A percentile compares a stretch with the other conserved stretches of the same genome.
Evolutionary conservation across 2,888 invertebrate species (phyloP).

Genomic region (Brachypterus glaber): DNA sequence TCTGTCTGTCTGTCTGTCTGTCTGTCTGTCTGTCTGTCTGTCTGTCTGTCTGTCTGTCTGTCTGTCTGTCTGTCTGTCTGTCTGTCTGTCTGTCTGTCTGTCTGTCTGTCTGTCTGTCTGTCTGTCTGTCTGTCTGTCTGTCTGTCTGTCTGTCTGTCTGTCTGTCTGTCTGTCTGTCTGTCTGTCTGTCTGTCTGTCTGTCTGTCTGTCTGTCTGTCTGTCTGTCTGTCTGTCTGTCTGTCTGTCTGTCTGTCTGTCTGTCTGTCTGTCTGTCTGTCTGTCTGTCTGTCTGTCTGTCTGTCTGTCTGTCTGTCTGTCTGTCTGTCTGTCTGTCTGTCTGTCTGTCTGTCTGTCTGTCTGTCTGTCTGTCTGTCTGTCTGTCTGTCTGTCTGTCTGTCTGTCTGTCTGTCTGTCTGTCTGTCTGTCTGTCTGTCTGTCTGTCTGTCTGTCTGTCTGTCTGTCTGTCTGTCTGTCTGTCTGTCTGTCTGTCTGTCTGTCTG

Average conservation of each 20-base stretch:
- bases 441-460: no score
- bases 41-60: slow-evolving; percentile 1
- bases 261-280: slow-evolving; percentile 1
- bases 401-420: no score
- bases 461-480: no score
- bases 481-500: no score
- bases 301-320: slow-evolving; percentile 1
- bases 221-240: slow-evolving; percentile 1
- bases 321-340: slow-evolving; percentile 1
- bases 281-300: slow-evolving; percentile 1
- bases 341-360: no score
- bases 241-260: slow-evolving; percentile 1
- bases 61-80: slow-evolving; percentile 1
- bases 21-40: slow-evolving; percentile 1
- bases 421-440: no score
- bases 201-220: slow-evolving; percentile 1
- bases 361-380: no score
- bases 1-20: slow-evolving; percentile 1
- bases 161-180: slow-evolving; percentile 1
- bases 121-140: slow-evolving; percentile 1
- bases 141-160: slow-evolving; percentile 1
- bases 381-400: no score
- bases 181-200: slow-evolving; percentile 1
- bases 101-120: slow-evolving; percentile 1
- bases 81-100: slow-evolving; percentile 1